These are phyloP conservation scores for Ceratitis capitata DNA, from an alignment of 1,140 invertebrate genomes.

Conservation along the genomic window DNA sequence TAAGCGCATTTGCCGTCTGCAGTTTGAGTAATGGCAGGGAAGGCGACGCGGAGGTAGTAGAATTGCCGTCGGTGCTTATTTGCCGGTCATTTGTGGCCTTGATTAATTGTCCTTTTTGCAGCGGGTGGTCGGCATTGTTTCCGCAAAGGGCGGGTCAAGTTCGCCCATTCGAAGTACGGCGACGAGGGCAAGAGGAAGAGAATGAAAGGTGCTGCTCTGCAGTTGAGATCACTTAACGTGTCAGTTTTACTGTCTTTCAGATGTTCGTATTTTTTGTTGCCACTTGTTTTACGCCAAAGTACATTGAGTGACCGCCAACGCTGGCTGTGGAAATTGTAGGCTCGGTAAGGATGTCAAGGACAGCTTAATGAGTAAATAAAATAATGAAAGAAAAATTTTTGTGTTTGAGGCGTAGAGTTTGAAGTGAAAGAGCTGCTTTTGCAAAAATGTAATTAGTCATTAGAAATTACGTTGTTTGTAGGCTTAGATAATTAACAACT, in stretches of 20 bases:
- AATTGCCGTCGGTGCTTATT: background rate
- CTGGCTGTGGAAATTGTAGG: background rate
- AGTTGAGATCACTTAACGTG: background rate
- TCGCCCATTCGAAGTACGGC: background rate
- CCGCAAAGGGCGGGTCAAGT: background rate
- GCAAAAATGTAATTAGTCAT: background rate
- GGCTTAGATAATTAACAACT: too few relatives aligned
- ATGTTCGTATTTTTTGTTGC: background rate
- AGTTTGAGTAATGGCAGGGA: too few relatives aligned
- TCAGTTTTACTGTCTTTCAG: background rate
- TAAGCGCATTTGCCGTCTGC: background rate
- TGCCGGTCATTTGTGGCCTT: constrained; percentile 15
- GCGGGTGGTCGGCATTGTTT: background rate
- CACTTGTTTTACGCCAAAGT: background rate
- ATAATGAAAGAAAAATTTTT: background rate
- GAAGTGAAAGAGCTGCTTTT: background rate
- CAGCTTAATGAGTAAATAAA: background rate
- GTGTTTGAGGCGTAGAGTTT: too few relatives aligned
- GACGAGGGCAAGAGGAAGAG: too few relatives aligned
- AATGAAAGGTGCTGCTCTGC: background rate
- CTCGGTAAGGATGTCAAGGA: background rate
- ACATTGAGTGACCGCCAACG: background rate
- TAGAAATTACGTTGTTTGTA: background rate
- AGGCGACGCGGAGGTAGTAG: background rate
- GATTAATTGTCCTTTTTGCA: constrained; percentile 7